Evolutionary conservation across 2,797 vertebrate species (phyloP).

Genomic region (Labeo calbasu): DNA sequence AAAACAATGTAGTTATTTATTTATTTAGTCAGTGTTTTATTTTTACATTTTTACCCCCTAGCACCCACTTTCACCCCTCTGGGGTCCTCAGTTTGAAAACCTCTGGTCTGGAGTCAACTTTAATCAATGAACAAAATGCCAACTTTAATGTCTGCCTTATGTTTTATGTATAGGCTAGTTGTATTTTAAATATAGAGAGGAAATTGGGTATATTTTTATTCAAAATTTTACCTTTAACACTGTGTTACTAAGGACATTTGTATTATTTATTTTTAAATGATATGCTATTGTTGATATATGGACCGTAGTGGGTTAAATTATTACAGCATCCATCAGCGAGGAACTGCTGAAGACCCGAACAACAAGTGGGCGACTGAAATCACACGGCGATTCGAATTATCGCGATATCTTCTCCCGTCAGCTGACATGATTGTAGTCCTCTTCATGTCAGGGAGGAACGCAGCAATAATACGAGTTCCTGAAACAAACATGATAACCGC

Average conservation of each 20-base stretch:
- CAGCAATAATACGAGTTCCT: conserved; percentile 33
- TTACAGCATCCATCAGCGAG: background rate
- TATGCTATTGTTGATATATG: background rate
- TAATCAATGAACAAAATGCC: too few species aligned
- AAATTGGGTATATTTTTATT: background rate
- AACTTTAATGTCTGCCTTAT: background rate
- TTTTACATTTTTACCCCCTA: too few species aligned
- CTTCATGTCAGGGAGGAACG: background rate
- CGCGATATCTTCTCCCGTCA: conserved; percentile 27
- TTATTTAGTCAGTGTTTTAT: too few species aligned
- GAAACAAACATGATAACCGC: conserved; percentile 36
- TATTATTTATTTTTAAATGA: background rate
- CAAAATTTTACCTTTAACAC: background rate
- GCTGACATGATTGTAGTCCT: conserved; percentile 46
- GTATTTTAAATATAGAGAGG: background rate
- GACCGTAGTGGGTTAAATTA: background rate
- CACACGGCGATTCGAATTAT: background rate
- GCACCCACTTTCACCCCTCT: too few species aligned
- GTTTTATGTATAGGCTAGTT: background rate
- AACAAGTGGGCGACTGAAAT: background rate
- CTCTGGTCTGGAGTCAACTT: too few species aligned
- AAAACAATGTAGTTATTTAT: too few species aligned
- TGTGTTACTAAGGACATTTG: background rate
- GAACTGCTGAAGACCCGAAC: background rate
- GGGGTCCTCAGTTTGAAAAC: too few species aligned